These are phyloP conservation scores for Delia radicum DNA, from an alignment of 1,140 invertebrate species.

Conservation along the genomic window DNA sequence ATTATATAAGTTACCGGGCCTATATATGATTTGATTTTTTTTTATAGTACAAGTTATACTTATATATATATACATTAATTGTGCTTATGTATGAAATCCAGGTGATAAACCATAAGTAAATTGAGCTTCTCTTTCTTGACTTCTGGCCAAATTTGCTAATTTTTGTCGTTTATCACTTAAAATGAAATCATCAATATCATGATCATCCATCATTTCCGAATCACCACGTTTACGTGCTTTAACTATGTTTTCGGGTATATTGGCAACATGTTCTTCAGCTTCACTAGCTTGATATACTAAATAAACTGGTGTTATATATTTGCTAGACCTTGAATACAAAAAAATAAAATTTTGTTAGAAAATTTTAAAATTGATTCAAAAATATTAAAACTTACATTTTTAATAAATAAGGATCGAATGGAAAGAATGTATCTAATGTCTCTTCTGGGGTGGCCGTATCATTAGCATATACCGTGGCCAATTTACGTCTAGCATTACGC, in stretches of 20 bases:
- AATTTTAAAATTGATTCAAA: not conserved
- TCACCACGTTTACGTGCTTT: constrained; percentile 51
- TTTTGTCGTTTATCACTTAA: constrained; percentile 48
- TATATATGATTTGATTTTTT: not conserved
- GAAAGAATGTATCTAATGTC: constrained; percentile 71
- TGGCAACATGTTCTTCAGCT: constrained; percentile 33
- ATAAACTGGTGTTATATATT: constrained; percentile 56
- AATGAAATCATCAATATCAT: constrained; percentile 47
- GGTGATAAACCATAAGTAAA: constrained; percentile 42
- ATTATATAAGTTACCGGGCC: too few species aligned
- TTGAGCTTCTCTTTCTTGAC: constrained; percentile 43
- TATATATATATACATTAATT: not conserved
- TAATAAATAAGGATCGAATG: constrained; percentile 79
- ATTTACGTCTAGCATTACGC: constrained; percentile 70
- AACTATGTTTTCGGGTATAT: not conserved
- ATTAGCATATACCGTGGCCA: constrained; percentile 62
- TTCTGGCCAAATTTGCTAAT: constrained; percentile 37
- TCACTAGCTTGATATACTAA: constrained; percentile 53
- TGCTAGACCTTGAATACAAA: constrained; percentile 42
- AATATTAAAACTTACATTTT: constrained; percentile 43
- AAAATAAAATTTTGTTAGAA: not conserved
- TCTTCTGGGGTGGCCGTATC: constrained; percentile 55
- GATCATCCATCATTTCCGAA: constrained; percentile 48
- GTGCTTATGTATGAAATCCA: constrained; percentile 36
- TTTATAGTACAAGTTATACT: not conserved